Conservation (phyloP, 2,113 vertebrate species). For the Pyxicephalus adspersus region DNA sequence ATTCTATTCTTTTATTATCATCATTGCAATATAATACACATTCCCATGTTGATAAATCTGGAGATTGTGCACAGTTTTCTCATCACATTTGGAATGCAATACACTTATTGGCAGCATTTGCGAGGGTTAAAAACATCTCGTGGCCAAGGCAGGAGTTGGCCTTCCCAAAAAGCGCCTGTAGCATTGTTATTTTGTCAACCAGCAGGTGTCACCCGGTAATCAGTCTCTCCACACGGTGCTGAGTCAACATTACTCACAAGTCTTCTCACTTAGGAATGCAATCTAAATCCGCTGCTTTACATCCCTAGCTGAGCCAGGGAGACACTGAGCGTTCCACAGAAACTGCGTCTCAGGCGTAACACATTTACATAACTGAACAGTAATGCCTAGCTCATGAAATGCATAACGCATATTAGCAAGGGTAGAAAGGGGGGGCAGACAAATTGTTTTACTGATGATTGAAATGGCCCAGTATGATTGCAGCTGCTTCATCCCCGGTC, state of each 20-base stretch:
- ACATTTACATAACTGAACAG: conserved; percentile 49
- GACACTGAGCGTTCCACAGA: conserved; percentile 18
- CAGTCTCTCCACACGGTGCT: conserved; percentile 51
- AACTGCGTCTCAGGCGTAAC: conserved; percentile 15
- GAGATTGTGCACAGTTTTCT: too few relatives aligned
- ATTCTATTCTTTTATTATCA: too few relatives aligned
- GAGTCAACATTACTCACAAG: conserved; percentile 53
- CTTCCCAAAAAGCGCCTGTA: conserved; percentile 37
- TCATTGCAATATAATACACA: too few relatives aligned
- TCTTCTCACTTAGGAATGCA: conserved; percentile 53
- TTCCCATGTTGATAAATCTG: too few relatives aligned
- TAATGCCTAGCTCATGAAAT: conserved; percentile 41
- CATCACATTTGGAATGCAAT: not conserved
- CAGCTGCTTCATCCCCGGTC: conserved; percentile 17
- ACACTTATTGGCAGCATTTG: not conserved
- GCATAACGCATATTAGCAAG: conserved; percentile 24
- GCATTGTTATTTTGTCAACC: conserved; percentile 57
- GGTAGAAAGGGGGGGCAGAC: not conserved
- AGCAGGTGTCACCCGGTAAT: conserved; percentile 56
- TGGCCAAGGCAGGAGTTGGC: conserved; percentile 28
- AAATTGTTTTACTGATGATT: conserved; percentile 51
- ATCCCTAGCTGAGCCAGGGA: conserved; percentile 33
- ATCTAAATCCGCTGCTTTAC: conserved; percentile 53
- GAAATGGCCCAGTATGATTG: conserved; percentile 39
- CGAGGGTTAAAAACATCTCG: conserved; percentile 12